A percentile compares a stretch with the other conserved stretches of the same genome.
These are phyloP conservation scores for Matsumurasca onukii DNA, from an alignment of 1,140 invertebrate genomes.

Conservation along the genomic window DNA sequence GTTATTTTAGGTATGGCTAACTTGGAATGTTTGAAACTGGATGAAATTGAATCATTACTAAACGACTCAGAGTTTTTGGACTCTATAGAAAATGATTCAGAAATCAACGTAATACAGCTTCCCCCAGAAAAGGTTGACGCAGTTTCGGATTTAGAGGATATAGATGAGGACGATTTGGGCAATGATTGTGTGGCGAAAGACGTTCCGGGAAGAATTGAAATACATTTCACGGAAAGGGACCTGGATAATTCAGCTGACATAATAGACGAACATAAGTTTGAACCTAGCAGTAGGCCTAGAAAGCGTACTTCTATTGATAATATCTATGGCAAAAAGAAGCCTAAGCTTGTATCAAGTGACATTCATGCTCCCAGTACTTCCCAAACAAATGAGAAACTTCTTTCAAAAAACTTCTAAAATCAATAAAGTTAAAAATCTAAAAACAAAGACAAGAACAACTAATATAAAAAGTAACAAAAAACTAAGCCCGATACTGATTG, in stretches of 20 bases:
- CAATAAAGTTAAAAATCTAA: not conserved
- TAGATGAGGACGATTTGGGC: slow-evolving; percentile 22
- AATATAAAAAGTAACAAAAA: slow-evolving; percentile 10
- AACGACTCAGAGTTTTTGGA: slow-evolving; percentile 26
- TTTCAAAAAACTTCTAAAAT: too few relatives aligned
- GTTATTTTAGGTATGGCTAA: slow-evolving; percentile 11
- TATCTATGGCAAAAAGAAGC: slow-evolving; percentile 10
- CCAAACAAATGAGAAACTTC: not conserved
- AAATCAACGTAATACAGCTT: slow-evolving; percentile 25
- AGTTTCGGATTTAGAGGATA: slow-evolving; percentile 29
- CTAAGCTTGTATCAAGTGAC: slow-evolving; percentile 9
- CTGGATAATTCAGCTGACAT: slow-evolving; percentile 1
- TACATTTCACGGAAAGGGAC: slow-evolving; percentile 16
- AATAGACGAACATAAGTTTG: slow-evolving; percentile 11
- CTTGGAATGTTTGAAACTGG: not conserved
- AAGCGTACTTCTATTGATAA: slow-evolving; percentile 20
- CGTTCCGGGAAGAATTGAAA: slow-evolving; percentile 27
- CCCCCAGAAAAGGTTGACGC: slow-evolving; percentile 23
- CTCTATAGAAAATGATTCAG: slow-evolving; percentile 4
- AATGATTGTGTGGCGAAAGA: slow-evolving; percentile 18
- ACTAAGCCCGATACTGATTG: slow-evolving; percentile 17
- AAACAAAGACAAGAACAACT: not conserved
- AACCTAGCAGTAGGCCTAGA: slow-evolving; percentile 9
- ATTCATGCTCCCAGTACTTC: slow-evolving; percentile 21
- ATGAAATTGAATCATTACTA: slow-evolving; percentile 25